Evolutionary conservation across 2,113 vertebrate species (phyloP).

Genomic region (Sphyrna mokarran): DNA sequence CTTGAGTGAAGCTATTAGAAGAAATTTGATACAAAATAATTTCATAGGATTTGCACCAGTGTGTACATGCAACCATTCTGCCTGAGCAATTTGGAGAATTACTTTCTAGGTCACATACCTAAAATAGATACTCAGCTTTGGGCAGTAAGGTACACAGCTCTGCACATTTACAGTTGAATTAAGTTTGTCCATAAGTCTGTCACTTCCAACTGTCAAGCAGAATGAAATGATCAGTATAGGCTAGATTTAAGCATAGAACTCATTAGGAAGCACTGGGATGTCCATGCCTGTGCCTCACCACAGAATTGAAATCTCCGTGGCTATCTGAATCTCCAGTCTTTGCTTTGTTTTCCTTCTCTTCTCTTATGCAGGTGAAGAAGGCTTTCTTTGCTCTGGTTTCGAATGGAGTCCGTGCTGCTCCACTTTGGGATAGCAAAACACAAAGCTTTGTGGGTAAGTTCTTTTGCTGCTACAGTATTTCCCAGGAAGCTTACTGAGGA

Average conservation of each 20-base stretch:
- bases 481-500: not conserved
- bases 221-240: not conserved
- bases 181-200: not conserved
- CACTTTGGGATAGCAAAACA: slow-evolving; percentile 93
- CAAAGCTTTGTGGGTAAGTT: slow-evolving; percentile 91
- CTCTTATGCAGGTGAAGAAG: slow-evolving; percentile 80
- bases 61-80: not conserved
- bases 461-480: not conserved
- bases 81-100: not conserved
- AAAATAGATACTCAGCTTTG: not conserved
- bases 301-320: not conserved
- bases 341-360: slow-evolving; percentile 29
- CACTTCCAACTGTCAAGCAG: not conserved
- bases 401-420: slow-evolving; percentile 88
- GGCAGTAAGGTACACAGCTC: not conserved
- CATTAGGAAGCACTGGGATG: not conserved
- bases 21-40: not conserved
- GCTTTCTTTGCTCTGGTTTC: slow-evolving; percentile 95
- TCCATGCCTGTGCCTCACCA: not conserved
- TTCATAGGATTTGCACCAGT: not conserved
- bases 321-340: not conserved
- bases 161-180: not conserved
- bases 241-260: not conserved
- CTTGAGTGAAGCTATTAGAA: not conserved
- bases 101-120: not conserved